Base-by-base conservation (phyloP, 2,113 vertebrate species). In the Procavia capensis region DNA sequence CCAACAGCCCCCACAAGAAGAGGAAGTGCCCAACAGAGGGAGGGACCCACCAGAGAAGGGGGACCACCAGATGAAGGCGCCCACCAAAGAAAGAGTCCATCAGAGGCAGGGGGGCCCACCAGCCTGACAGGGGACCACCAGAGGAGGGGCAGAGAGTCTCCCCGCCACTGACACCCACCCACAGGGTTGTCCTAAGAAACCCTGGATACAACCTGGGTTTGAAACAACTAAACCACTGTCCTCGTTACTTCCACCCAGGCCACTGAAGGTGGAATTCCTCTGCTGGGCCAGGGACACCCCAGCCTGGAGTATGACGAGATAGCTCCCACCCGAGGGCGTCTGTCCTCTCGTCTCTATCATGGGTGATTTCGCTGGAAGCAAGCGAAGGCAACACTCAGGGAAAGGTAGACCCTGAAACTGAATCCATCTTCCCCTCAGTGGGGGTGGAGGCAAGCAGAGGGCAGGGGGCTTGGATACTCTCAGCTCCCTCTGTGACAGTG, bases 271-370 rank as follows among this genome's bases (percentile, higher is more conserved):
- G 0, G 0, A 34, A n/a, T 29, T 20, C 11, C 19, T 29, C 2
- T 29, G 17, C 64, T 24, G 4, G 25, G 31, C 88, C 75, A 70
- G 43, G 66, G 74, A n/a, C 82, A 31, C 5, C 61, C 0, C 2
- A 72, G 66, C 9, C 50, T 0, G 9, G 43, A 63, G 24, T 2
- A 4, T 1, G 2, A 0, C 3, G 68, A 14, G 11, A 1, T 31
- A 14, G 11, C 57, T 59, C 43, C 8, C 8, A 24, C 22, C 80
- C 6, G 36, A 50, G 31, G 2, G 39, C 22, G 74, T 70, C 6
- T 31, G 89, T 16, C 31, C 20, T 9, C 27, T 7, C n/a, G 66
- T 54, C n/a, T 85, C 89, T 59, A 22, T 57, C 81, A 9, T 5
- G 9, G 36, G 54, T 22, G 54, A 83, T 64, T 88, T 36, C 64